Evolutionary conservation across 2,888 invertebrate genomes (phyloP), one percentile per base, ranked within the genome.

Genomic region (Caenorhabditis virilis): DNA sequence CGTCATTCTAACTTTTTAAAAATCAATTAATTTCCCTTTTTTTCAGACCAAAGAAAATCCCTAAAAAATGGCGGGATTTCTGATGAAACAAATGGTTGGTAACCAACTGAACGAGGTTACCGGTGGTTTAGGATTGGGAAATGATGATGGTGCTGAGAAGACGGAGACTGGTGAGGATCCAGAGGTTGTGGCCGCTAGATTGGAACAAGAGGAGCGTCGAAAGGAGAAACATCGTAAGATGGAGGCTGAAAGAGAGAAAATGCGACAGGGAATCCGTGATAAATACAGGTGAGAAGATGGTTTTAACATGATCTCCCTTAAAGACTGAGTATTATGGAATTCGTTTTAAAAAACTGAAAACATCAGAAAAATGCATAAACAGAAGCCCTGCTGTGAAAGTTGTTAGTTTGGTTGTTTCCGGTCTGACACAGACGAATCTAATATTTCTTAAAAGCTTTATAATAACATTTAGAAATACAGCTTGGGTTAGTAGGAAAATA

Each of bases 191-290:
- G 97, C 97, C 86, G 97, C 95, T 83, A 92, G 97, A 87, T 88
- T 91, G 80, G 97, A 98, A 87, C 95, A 95, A 61, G 97, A 98
- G 86, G 95, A 97, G 80, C 88, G 95, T 83, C 89, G 98, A 86
- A 95, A 95, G 89, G 97, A 97, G 87, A 98, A 98, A 86, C 97
- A 98, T 87, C 90, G 95, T 84, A 95, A 95, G 88, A 95, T 97
- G 95, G 97, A 98, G 86, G 94, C 93, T 84, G 97, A 98, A 86
- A 88, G 98, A 77, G 98, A 98, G 88, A 93, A 92, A 87, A 95
- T 98, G 94, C 89, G 97, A 84, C 95, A 95, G 87, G 94, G 93
- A 86, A 97, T 98, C 86, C 89, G 98, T 87, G 95, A 95, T 87
- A 98, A 98, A 91, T 72, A 72, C 30, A 45, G 25, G 45, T 45